phyloP scores from a whole-genome alignment of 2,113 vertebrate genomes.

The Tenebrosternarchus preto region DNA sequence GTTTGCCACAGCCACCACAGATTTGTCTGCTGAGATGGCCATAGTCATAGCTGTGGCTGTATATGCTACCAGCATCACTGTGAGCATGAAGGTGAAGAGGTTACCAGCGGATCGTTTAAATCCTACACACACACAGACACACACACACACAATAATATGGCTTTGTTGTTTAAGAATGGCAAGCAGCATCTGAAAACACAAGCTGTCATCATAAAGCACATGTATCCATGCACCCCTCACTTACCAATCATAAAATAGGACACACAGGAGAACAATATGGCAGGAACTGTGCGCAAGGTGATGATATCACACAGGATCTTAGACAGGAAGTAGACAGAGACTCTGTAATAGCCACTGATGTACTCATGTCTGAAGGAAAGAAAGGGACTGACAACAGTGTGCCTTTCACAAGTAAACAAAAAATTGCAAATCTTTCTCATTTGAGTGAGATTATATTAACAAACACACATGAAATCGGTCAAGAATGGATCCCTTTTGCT shows the following conservation, averaged over 20 bases:
- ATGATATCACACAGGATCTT: constrained; percentile 88
- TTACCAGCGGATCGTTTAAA: constrained; percentile 72
- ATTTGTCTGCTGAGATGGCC: constrained; percentile 87
- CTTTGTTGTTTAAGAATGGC: neutral
- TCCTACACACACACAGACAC: neutral
- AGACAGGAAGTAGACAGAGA: constrained; percentile 87
- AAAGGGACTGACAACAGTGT: no score
- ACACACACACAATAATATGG: neutral
- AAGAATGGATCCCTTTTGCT: no score
- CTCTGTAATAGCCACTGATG: constrained; percentile 93
- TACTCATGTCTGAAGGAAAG: constrained; percentile 95
- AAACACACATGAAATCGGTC: neutral
- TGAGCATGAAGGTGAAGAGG: constrained; percentile 88
- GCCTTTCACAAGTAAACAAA: no score
- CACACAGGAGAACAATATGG: constrained; percentile 83
- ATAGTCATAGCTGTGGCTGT: constrained; percentile 85
- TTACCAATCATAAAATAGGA: constrained; percentile 90
- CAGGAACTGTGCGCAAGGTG: constrained; percentile 82
- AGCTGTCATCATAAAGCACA: no score
- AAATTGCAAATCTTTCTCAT: no score
- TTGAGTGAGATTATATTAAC: constrained; percentile 26
- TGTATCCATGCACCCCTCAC: constrained; percentile 38
- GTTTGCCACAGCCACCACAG: constrained; percentile 83
- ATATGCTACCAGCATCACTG: constrained; percentile 81
- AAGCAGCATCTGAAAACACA: neutral